Evolutionary conservation across 2,888 invertebrate species (phyloP), one percentile per base, ranked within the genome.

Genomic region (Junonia oenone): DNA sequence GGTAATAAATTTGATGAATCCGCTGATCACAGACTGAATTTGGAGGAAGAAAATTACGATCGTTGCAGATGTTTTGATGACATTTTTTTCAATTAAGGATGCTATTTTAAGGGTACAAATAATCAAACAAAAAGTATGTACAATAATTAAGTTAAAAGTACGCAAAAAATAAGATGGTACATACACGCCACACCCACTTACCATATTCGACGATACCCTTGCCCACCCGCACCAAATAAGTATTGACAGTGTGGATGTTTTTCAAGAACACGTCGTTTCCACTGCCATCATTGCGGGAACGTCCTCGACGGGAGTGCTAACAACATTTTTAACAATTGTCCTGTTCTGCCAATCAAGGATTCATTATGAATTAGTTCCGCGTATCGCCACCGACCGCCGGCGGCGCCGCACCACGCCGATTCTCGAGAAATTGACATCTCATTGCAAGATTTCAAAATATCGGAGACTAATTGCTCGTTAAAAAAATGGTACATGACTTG

Each of bases 281-380:
- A 29, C 26, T 45, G 38, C 33, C 40, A 17, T 40, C 33, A 40
- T 52, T 56, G 52, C 48, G 52, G 40, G 48, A 49, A 43, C 51
- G 48, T 60, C 52, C 26, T 46, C 51, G 35, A 13, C 53, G 45
- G 43, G 53, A 57, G 59, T 56, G 59, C 57, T 59, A 54, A 59
- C 59, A 55, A 51, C 54, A 57, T 59, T 59, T 59, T 59, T 59
- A 56, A 54, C 56, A 59, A 56, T 59, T 50, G 38, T 43, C 54
- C 54, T 40, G 59, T 59, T 54, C 54, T 57, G 48, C 57, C 59
- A 56, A 56, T 59, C 55, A 40, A 17, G 45, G 52, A 50, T 52
- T 67, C 63, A 72, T 75, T 75, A 73, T 35, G 59, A 60, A 71
- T 75, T 73, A 62, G 75, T 72, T 72, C 68, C 67, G 67, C 69